A percentile compares a stretch with the other conserved stretches of the same genome.
phyloP scores from a whole-genome alignment of 2,113 vertebrate genomes.

The Cyprinodon variegatus region DNA sequence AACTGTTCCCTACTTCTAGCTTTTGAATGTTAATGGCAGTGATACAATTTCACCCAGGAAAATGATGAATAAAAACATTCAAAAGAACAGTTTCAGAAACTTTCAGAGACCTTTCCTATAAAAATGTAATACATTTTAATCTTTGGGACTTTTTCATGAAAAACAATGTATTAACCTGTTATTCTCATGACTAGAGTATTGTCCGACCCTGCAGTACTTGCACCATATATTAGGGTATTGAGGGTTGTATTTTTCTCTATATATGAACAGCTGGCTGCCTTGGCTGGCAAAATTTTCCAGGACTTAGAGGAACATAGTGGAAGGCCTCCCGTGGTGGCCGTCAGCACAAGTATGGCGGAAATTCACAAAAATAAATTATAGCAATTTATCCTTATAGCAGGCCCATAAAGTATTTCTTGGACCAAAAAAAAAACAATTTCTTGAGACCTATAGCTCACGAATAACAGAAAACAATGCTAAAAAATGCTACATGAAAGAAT shows the following conservation, averaged over 20 bases:
- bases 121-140: not conserved
- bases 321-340: not conserved
- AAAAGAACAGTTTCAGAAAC: not conserved
- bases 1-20: not conserved
- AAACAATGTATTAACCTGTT: constrained; percentile 4
- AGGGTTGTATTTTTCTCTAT: constrained; percentile 33
- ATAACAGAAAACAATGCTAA: not conserved
- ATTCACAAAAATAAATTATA: not conserved
- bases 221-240: constrained; percentile 20
- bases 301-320: constrained; percentile 39
- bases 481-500: not conserved
- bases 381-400: not conserved
- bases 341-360: not conserved
- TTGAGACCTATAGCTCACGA: not conserved
- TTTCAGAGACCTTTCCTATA: not conserved
- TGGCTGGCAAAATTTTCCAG: constrained; percentile 38
- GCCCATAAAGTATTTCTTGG: not conserved
- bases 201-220: constrained; percentile 48
- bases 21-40: not conserved
- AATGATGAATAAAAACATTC: not conserved
- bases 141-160: not conserved
- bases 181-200: constrained; percentile 25
- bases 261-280: constrained; percentile 43
- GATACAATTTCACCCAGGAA: no score
- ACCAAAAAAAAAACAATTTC: not conserved